phyloP scores from a whole-genome alignment of 1,140 invertebrate genomes.

The Wasmannia auropunctata region DNA sequence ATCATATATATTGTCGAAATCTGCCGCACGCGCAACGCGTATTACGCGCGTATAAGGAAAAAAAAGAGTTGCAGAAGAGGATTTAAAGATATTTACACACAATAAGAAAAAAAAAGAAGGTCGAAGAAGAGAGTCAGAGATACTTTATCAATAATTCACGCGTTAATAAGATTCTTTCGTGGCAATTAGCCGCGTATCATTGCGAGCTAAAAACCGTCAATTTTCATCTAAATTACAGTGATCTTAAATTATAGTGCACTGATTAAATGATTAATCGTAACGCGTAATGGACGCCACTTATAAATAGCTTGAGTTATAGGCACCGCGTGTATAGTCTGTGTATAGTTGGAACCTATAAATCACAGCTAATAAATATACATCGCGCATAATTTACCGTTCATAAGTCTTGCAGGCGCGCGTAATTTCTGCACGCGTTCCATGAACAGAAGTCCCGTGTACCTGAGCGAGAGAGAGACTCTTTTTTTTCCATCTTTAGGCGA shows the following conservation, averaged over 20 bases:
- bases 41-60: too few species aligned
- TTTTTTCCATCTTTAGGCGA: background rate
- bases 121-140: background rate
- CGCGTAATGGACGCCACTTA: background rate
- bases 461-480: too few species aligned
- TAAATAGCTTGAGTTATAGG: slow-evolving; percentile 24
- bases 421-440: slow-evolving; percentile 16
- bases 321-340: background rate
- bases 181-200: background rate
- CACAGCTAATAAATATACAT: slow-evolving; percentile 46
- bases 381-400: slow-evolving; percentile 47
- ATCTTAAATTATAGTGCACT: too few species aligned
- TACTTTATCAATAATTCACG: background rate
- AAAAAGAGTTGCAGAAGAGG: too few species aligned
- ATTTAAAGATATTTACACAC: too few species aligned
- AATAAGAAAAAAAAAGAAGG: background rate
- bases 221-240: slow-evolving; percentile 29
- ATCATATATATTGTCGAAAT: background rate
- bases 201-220: background rate
- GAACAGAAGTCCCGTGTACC: slow-evolving; percentile 26
- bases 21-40: background rate
- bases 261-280: slow-evolving; percentile 24
- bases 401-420: slow-evolving; percentile 4
- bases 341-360: slow-evolving; percentile 37
- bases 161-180: background rate